Evolutionary conservation across 2,888 invertebrate genomes (phyloP).

Genomic region (Polymixis flavicincta): DNA sequence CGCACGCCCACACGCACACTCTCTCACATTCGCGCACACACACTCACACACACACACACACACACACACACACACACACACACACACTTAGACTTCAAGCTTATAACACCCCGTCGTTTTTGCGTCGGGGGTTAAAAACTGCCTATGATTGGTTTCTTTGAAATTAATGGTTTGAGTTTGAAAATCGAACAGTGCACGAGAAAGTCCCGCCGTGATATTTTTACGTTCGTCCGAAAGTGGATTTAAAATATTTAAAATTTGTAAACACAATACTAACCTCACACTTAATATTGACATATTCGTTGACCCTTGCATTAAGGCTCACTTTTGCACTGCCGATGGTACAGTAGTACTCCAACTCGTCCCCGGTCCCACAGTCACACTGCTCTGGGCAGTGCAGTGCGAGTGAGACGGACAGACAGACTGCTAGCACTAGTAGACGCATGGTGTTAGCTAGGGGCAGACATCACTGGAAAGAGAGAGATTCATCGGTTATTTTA

Average conservation of each 20-base stretch:
- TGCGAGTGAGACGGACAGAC: slow-evolving; percentile 6
- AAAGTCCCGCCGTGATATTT: no score
- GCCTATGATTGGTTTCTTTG: no score
- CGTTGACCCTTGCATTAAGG: slow-evolving; percentile 18
- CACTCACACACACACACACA: no score
- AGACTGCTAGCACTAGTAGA: slow-evolving; percentile 12
- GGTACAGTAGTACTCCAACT: slow-evolving; percentile 38
- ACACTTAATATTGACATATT: slow-evolving; percentile 49
- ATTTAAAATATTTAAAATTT: background rate
- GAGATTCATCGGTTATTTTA: slow-evolving; percentile 2
- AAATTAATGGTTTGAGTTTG: no score
- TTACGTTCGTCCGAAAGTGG: no score
- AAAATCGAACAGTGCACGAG: no score
- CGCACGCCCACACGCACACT: no score
- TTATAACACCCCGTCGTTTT: no score
- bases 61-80: no score
- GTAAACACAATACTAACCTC: slow-evolving; percentile 22
- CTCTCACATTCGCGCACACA: no score
- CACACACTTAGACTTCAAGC: no score
- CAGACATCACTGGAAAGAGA: slow-evolving; percentile 38
- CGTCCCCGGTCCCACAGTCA: background rate
- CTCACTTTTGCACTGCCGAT: background rate
- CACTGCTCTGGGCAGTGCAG: slow-evolving; percentile 28
- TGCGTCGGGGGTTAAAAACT: no score
- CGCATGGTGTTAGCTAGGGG: slow-evolving; percentile 21